Conservation (phyloP, 2,113 vertebrate genomes). For the Ictalurus punctatus region DNA sequence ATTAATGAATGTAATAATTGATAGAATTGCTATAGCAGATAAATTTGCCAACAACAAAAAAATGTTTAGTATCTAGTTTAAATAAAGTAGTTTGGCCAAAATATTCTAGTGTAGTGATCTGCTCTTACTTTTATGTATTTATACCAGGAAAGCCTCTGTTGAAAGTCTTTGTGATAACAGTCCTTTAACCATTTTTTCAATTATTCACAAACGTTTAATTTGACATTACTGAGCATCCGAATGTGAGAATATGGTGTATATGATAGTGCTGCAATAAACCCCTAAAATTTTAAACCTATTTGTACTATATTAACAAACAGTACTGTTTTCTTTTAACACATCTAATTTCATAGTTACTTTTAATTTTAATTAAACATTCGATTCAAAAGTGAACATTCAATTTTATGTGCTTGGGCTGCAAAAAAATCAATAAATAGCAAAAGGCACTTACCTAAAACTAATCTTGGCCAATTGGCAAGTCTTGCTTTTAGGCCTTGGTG, state of each 20-base stretch:
- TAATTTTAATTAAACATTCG: not conserved
- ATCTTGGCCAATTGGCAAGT: slow-evolving; percentile 95
- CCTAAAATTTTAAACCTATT: not conserved
- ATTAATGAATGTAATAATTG: not conserved
- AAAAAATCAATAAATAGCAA: not conserved
- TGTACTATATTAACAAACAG: not conserved
- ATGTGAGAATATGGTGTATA: not conserved
- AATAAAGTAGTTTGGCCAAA: not conserved
- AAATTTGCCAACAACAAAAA: not conserved
- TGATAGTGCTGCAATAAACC: not conserved
- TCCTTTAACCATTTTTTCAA: not conserved
- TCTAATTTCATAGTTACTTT: not conserved
- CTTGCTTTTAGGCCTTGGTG: slow-evolving; percentile 95
- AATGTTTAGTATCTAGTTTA: not conserved
- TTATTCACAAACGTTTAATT: not conserved
- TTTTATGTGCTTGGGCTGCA: not conserved
- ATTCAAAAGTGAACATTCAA: not conserved
- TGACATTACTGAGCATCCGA: not conserved
- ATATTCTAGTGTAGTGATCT: not conserved
- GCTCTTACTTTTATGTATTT: not conserved
- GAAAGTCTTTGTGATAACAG: not conserved
- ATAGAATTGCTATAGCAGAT: not conserved
- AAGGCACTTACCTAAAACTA: slow-evolving; percentile 87
- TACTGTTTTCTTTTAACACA: not conserved
- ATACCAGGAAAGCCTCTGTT: not conserved